phyloP scores from a whole-genome alignment of 2,113 vertebrate species.

The Motacilla alba region DNA sequence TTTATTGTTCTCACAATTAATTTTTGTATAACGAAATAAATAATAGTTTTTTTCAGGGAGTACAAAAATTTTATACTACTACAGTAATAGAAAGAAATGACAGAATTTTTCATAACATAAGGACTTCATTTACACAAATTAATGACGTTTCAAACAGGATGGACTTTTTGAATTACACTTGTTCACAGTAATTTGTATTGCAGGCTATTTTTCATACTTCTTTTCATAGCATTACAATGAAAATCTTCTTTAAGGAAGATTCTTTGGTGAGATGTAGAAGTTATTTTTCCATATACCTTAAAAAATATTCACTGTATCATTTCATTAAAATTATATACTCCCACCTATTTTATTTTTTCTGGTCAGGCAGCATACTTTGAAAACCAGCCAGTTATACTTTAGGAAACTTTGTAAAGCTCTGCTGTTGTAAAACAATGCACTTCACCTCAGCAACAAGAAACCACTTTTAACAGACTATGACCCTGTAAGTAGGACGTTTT shows the following conservation, averaged over 20 bases:
- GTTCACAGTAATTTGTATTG: not conserved
- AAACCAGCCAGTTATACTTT: slow-evolving; percentile 53
- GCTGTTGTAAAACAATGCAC: slow-evolving; percentile 49
- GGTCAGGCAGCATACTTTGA: slow-evolving; percentile 48
- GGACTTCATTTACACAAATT: not conserved
- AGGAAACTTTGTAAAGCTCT: slow-evolving; percentile 57
- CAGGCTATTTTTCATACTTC: not conserved
- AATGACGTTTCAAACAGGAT: not conserved
- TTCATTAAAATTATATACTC: slow-evolving; percentile 27
- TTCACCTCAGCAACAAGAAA: slow-evolving; percentile 36
- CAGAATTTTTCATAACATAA: not conserved
- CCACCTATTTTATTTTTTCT: slow-evolving; percentile 47
- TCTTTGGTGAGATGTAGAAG: not conserved
- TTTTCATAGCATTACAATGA: not conserved
- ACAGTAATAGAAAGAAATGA: not conserved
- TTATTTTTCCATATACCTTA: not conserved
- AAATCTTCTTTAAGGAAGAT: not conserved
- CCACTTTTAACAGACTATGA: slow-evolving; percentile 39
- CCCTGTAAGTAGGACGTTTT: slow-evolving; percentile 42
- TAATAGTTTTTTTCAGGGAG: not conserved
- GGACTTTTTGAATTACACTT: slow-evolving; percentile 1
- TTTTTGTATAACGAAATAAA: not conserved
- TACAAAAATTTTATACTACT: not conserved
- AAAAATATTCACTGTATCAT: not conserved
- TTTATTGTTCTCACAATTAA: not conserved